These are phyloP conservation scores for Parauchenoglanis ngamensis DNA, from an alignment of 2,797 vertebrate species.

Conservation along the genomic window DNA sequence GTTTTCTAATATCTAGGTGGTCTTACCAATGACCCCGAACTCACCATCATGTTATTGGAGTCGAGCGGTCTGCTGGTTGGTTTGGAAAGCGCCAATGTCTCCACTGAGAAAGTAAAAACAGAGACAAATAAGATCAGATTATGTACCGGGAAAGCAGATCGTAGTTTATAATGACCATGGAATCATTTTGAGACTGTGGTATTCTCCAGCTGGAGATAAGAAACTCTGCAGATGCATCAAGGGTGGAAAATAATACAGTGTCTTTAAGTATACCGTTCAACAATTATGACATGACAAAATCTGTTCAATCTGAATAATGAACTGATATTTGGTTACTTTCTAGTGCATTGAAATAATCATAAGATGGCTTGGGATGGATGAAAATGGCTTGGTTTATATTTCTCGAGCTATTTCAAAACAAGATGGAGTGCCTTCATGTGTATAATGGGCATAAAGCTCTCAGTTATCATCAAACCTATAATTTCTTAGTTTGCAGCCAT, in stretches of 20 bases:
- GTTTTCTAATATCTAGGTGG: constrained; percentile 44
- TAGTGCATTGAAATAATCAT: not conserved
- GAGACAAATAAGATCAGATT: constrained; percentile 35
- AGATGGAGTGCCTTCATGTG: not conserved
- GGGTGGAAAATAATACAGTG: not conserved
- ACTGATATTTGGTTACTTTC: not conserved
- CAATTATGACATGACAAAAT: not conserved
- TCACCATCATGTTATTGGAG: constrained; percentile 70
- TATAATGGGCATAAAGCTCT: not conserved
- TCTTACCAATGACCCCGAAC: constrained; percentile 52
- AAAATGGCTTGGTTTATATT: constrained; percentile 5
- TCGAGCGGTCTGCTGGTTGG: constrained; percentile 64
- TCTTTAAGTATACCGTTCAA: not conserved
- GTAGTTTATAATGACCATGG: constrained; percentile 4
- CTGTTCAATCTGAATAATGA: not conserved
- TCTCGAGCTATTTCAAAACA: not conserved
- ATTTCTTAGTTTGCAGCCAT: not conserved
- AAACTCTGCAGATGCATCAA: constrained; percentile 19
- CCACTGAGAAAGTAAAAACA: constrained; percentile 59
- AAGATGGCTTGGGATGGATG: not conserved
- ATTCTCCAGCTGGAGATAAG: constrained; percentile 32
- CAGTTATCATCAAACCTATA: not conserved
- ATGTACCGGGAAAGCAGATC: not conserved
- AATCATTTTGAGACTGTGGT: not conserved
- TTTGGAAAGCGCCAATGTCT: constrained; percentile 63